phyloP scores from a whole-genome alignment of 2,113 vertebrate genomes.

The Alexandromys fortis region DNA sequence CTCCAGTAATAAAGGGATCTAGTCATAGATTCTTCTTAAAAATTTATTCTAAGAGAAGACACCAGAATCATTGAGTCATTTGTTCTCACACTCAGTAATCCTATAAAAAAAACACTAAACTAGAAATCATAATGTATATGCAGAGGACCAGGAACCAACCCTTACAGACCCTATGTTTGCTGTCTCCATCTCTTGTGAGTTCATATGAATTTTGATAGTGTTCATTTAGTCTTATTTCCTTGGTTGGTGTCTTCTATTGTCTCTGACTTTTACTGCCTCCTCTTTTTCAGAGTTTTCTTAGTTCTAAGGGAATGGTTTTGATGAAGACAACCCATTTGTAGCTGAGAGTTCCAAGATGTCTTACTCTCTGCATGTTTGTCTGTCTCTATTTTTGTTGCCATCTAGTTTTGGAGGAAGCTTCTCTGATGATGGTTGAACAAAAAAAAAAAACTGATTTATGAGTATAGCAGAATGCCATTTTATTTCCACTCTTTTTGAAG shows the following conservation, averaged over 20 bases:
- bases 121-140: constrained; percentile 19
- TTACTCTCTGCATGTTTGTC: not conserved
- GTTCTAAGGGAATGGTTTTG: not conserved
- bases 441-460: not conserved
- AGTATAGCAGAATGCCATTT: not conserved
- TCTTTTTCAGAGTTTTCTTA: not conserved
- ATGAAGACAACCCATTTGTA: not conserved
- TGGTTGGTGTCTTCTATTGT: not conserved
- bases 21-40: constrained; percentile 36
- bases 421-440: not conserved
- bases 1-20: constrained; percentile 47
- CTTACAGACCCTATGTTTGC: not conserved
- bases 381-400: not conserved
- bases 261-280: not conserved
- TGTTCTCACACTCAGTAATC: not conserved
- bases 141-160: not conserved
- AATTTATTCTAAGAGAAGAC: not conserved
- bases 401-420: too few species aligned
- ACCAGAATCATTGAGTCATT: too few species aligned
- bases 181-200: not conserved
- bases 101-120: not conserved
- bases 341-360: not conserved
- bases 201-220: not conserved
- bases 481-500: not conserved
- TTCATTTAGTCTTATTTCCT: not conserved